Base-by-base conservation (phyloP, 2,797 vertebrate species). In the Chaunax sp. region DNA sequence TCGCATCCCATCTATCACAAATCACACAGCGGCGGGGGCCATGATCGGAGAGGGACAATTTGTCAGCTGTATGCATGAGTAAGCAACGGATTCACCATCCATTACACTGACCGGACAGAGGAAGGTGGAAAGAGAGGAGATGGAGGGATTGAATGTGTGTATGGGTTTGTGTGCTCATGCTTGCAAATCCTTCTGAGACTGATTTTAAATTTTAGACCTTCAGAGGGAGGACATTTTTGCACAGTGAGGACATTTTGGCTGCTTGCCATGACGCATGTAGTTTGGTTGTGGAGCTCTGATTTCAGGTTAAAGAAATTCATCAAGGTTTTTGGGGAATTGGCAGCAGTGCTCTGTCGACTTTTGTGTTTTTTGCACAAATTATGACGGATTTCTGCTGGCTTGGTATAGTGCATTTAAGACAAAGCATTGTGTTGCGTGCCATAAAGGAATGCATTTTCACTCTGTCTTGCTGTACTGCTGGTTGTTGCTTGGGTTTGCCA, bases 51-150 rank as follows among this genome's bases (percentile, higher is more conserved):
- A 83, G 92, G 87, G 87, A 91, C 91, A 92, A 92, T 94, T 94
- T 94, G 90, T 92, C 87, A 86, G 87, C 83, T 60, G 87, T 92
- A 92, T 94, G 93, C 92, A 93, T 92, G 93, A 92, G 90, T 90
- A 90, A 91, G 92, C 92, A 92, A 83, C 89, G 84, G 88, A 91
- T 92, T 91, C 88, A 85, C 89, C 91, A 88, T 92, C 91, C 91
- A 93, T 92, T 92, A 93, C 87, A 89, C 80, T 89, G 92, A 92
- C 92, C 86, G 87, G 87, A 91, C 90, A 83, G 69, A 79, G 65
- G 62, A 61, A 62, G 62, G 64, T 13, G 47, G 65, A 33, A 63
- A 55, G 68, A 50, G 63, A 47, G 54, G 30, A 45, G 51, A 33
- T 56, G 69, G 61, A 45, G 35, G 19, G 47, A 63, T 1, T 70